A percentile compares a stretch with the other conserved stretches of the same genome.
Evolutionary conservation across 1,140 invertebrate genomes (phyloP).

Genomic region (Varroa destructor): DNA sequence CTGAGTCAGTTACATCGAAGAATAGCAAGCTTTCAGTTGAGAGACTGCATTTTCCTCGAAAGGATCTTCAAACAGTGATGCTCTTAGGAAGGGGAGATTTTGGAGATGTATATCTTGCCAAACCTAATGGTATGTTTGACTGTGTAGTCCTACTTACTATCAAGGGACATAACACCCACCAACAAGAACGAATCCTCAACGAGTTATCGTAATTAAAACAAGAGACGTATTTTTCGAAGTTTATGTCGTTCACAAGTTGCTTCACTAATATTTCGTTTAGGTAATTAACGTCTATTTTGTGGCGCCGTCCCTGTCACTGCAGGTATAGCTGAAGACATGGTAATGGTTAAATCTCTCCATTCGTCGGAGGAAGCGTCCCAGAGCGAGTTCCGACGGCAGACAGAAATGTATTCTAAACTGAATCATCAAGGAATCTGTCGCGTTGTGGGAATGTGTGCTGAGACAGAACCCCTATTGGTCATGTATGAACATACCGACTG

Average conservation of each 20-base stretch:
- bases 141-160: conserved; percentile 3
- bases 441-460: conserved; percentile 63
- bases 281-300: no score
- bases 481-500: conserved; percentile 82
- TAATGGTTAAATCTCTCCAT: conserved; percentile 58
- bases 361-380: conserved; percentile 60
- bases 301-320: not conserved
- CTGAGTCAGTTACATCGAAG: conserved; percentile 44
- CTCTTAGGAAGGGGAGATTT: conserved; percentile 73
- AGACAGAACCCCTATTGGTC: conserved; percentile 71
- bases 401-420: conserved; percentile 66
- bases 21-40: conserved; percentile 55
- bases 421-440: conserved; percentile 64
- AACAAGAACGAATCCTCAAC: no score
- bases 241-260: no score
- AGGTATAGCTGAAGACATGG: conserved; percentile 41
- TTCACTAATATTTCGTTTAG: no score
- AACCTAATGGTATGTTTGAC: conserved; percentile 43
- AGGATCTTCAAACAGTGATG: conserved; percentile 61
- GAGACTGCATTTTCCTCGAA: conserved; percentile 56
- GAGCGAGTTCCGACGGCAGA: conserved; percentile 68
- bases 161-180: no score
- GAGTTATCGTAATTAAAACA: no score
- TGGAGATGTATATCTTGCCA: conserved; percentile 70
- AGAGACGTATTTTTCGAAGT: no score